A percentile compares a stretch with the other conserved stretches of the same genome.
phyloP scores from a whole-genome alignment of 2,113 vertebrate species.

The Cyrtonyx montezumae region DNA sequence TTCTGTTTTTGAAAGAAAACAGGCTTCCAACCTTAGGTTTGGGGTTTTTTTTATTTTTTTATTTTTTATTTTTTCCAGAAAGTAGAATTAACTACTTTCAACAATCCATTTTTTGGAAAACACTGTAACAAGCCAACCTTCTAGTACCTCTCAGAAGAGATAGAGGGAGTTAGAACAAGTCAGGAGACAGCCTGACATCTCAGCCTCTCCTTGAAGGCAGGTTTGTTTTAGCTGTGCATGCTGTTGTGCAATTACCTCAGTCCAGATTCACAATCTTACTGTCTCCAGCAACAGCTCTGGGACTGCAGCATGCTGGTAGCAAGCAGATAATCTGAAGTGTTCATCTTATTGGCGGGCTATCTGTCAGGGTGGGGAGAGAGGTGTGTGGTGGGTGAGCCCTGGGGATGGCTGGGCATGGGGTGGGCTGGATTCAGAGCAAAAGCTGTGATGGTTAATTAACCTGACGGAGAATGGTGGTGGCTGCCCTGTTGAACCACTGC shows the following conservation, averaged over 20 bases:
- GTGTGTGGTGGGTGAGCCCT: background rate
- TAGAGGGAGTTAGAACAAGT: background rate
- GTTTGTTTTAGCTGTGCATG: background rate
- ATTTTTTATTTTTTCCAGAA: background rate
- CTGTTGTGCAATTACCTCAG: background rate
- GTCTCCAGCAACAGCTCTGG: rapidly evolving
- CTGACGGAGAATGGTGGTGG: rapidly evolving
- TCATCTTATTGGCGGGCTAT: background rate
- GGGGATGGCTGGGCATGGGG: rapidly evolving
- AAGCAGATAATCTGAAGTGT: slow-evolving; percentile 25
- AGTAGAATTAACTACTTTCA: background rate
- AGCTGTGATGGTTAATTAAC: background rate
- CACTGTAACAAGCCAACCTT: background rate
- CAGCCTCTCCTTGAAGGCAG: background rate
- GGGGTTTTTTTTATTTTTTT: no score
- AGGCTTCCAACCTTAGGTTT: background rate
- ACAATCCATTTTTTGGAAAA: background rate
- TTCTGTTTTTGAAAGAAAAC: background rate
- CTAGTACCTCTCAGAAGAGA: slow-evolving; percentile 1
- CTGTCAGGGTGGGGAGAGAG: background rate
- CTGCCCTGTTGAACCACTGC: background rate
- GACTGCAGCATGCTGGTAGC: background rate
- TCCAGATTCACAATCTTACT: background rate
- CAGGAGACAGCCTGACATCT: background rate
- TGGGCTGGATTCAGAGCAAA: rapidly evolving